Evolutionary conservation across 1,140 invertebrate species (phyloP), one percentile per base, ranked within the genome.

Genomic region (Trissolcus basalis): DNA sequence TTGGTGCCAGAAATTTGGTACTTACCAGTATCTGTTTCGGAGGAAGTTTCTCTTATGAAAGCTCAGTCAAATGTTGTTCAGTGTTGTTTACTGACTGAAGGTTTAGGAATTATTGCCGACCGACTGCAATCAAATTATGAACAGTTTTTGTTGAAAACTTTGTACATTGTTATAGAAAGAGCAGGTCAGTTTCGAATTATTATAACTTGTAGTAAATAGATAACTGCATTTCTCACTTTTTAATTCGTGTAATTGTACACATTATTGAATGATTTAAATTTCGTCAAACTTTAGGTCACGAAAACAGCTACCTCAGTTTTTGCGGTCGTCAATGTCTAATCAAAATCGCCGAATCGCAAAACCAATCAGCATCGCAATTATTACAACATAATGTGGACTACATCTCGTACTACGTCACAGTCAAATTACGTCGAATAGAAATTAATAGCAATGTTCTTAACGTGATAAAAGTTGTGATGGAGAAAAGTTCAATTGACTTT

Each of bases 121-220:
- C 80, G 82, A 19, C 82, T 92, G 0, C 74, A 83, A 47, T 27
- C 71, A 0, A 64, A 89, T 1, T 93, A 90, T 83, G 85, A 91
- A 39, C 83, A 81, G 11, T 91, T 89, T 85, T 77, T 93, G 47
- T 72, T 93, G 13, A 91, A 91, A 77, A 91, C 90, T 5, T 81
- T 94, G n/a, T 93, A 92, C 73, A 77, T 91, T n/a, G 78, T 93
- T 13, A 85, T 93, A 56, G 92, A 93, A 87, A 88, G 90, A 84
- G 91, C 92, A 60, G 92, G 93, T 90, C 12, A 10, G 16, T 58
- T 45, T 56, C 44, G 3, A 36, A 54, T 56, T 32, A 39, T 56
- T 16, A n/a, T n/a, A n/a, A n/a, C n/a, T n/a, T n/a, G n/a, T n/a
- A n/a, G n/a, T n/a, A n/a, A n/a, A n/a, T n/a, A n/a, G n/a, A n/a